Conservation (phyloP, 2,888 invertebrate genomes). For the Platynereis dumerilii region DNA sequence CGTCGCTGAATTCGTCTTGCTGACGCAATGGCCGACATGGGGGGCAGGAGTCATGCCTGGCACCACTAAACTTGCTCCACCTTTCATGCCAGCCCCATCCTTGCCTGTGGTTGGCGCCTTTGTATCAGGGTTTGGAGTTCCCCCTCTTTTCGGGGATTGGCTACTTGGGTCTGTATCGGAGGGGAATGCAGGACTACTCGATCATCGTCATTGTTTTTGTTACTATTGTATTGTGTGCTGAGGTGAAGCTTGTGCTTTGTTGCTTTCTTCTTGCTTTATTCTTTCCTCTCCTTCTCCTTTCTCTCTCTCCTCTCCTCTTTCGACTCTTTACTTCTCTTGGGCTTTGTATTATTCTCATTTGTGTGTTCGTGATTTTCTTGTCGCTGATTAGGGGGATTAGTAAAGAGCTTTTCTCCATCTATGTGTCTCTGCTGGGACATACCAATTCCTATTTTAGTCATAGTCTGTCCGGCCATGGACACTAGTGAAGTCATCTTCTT, state of each 20-base stretch:
- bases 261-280: conserved; percentile 13
- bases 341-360: conserved; percentile 11
- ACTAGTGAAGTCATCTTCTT: conserved; percentile 70
- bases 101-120: not conserved
- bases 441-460: conserved; percentile 47
- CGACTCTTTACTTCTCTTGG: conserved; percentile 27
- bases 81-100: not conserved
- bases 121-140: conserved; percentile 5
- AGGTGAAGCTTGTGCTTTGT: conserved; percentile 42
- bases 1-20: not conserved
- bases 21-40: not conserved
- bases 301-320: conserved; percentile 38
- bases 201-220: conserved; percentile 72
- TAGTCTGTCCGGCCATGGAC: conserved; percentile 47
- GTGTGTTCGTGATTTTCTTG: too few species aligned
- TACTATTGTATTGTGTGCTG: conserved; percentile 22
- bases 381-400: not conserved
- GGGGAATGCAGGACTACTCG: conserved; percentile 90
- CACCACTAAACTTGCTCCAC: not conserved
- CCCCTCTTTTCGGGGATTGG: conserved; percentile 32
- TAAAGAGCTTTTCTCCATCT: conserved; percentile 16
- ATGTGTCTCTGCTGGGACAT: conserved; percentile 50
- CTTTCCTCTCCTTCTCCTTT: conserved; percentile 56
- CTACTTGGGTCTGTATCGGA: conserved; percentile 81
- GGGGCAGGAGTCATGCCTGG: not conserved